phyloP scores from a whole-genome alignment of 2,888 invertebrate species.

The Myathropa florea region DNA sequence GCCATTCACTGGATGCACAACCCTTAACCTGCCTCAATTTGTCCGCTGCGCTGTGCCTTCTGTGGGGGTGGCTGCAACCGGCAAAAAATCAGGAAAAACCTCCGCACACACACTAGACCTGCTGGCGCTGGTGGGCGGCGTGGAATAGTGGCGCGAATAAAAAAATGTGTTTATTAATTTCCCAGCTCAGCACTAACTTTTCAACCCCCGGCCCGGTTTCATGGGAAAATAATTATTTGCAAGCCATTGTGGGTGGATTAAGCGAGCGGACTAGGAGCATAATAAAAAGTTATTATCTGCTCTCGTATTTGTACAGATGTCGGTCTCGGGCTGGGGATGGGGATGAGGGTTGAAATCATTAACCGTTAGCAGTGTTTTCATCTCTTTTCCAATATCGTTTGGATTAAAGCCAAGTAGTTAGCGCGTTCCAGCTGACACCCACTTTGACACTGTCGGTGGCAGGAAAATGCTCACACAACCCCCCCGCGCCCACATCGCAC shows the following conservation, averaged over 20 bases:
- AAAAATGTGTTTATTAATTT: constrained; percentile 64
- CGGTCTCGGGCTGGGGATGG: neutral
- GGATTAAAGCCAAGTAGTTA: constrained; percentile 63
- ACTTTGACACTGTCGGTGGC: constrained; percentile 35
- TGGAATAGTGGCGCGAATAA: constrained; percentile 9
- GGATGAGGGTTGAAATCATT: constrained; percentile 31
- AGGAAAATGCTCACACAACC: neutral
- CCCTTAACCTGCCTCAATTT: constrained; percentile 69
- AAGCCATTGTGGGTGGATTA: constrained; percentile 67
- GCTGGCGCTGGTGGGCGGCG: constrained; percentile 2
- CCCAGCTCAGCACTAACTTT: constrained; percentile 61
- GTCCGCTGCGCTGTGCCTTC: too few relatives aligned
- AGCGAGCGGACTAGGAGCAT: constrained; percentile 62
- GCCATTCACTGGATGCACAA: constrained; percentile 36
- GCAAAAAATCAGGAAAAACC: constrained; percentile 24
- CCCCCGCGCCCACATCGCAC: neutral
- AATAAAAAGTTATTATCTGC: constrained; percentile 71
- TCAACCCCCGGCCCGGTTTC: constrained; percentile 4
- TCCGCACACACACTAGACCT: constrained; percentile 23
- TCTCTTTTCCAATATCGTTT: constrained; percentile 21
- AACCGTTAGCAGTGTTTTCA: constrained; percentile 21
- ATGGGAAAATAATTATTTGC: constrained; percentile 63
- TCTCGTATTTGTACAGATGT: constrained; percentile 70
- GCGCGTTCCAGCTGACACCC: constrained; percentile 40
- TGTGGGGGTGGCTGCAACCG: neutral